A percentile compares a stretch with the other conserved stretches of the same genome.
Conservation (phyloP, 2,113 vertebrate species). For the Myrmecobius fasciatus region DNA sequence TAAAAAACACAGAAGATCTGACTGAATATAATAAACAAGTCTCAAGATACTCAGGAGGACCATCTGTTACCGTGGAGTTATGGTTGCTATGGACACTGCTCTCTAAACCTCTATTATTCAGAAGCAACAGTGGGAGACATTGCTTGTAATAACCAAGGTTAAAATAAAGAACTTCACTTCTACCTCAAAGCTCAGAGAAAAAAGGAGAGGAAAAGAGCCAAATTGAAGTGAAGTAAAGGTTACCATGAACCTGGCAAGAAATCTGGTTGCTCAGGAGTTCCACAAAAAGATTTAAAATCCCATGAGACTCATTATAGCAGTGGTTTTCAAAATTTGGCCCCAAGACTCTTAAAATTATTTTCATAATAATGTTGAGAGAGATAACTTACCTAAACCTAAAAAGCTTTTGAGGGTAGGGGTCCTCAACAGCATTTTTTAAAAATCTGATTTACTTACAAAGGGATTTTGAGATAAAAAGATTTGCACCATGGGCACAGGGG, state of each 20-base stretch:
- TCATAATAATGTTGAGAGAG: neutral
- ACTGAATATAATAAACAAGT: neutral
- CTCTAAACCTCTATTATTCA: neutral
- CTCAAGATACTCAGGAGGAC: neutral
- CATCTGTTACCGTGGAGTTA: neutral
- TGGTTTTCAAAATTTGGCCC: neutral
- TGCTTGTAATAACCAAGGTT: neutral
- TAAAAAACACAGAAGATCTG: neutral
- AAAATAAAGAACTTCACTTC: neutral
- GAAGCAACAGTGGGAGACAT: neutral
- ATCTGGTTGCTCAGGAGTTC: neutral
- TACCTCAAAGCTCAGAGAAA: neutral
- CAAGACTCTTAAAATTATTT: neutral
- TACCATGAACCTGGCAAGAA: neutral
- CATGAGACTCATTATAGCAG: neutral
- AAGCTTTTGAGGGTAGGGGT: neutral
- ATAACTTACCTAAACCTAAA: neutral
- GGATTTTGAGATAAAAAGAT: neutral
- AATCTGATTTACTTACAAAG: neutral
- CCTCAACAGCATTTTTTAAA: neutral
- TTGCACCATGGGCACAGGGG: neutral
- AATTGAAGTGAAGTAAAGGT: neutral
- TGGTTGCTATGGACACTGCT: too few species aligned
- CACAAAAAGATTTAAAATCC: neutral
- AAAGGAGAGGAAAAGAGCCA: neutral